Evolutionary conservation across 2,113 vertebrate genomes (phyloP), one percentile per base, ranked within the genome.

Genomic region (Hemiprocne comata): DNA sequence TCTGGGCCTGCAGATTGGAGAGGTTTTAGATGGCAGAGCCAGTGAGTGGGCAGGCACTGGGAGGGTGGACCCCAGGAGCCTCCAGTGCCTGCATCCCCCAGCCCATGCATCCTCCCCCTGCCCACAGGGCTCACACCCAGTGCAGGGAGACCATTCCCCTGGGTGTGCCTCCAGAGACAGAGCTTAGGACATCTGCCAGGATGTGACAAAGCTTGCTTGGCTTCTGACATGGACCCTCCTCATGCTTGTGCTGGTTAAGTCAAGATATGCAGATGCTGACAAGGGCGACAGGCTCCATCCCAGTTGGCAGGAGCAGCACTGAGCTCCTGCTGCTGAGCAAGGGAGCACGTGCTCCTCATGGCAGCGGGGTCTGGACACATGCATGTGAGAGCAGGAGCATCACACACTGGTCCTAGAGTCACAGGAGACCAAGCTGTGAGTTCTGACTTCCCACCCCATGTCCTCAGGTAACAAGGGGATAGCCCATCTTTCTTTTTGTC

Each of bases 271-370:
- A 20, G 69, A 2, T 31, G 69, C 36, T 40, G 46, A 11, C 24
- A 36, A 42, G 40, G 40, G 40, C 14, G 40, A 42, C 40, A 13
- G 40, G 40, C 40, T 42, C 40, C 14, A 14, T 13, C 40, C 40
- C 40, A 42, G 40, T 13, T 42, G 40, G 40, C 40, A 42, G 40
- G 40, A 42, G 40, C 40, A 42, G 40, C 40, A 42, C 40, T 42
- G 40, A 42, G 40, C 40, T 42, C 40, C 40, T 42, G 40, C 40
- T 40, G 40, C 40, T 42, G 7, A 51, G 13, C 17, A 10, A 33
- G 24, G 4, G 17, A 17, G 50, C 66, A 20, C 0, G 0, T 8
- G 11, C 44, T 16, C 34, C 3, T 23, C 13, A 4, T 1, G 0
- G 1, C 16, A 11, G 44, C 29, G 1, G 0, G n/a, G 8, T 23